Base-by-base conservation (phyloP, 2,113 vertebrate genomes). In the Glaucomys volans region DNA sequence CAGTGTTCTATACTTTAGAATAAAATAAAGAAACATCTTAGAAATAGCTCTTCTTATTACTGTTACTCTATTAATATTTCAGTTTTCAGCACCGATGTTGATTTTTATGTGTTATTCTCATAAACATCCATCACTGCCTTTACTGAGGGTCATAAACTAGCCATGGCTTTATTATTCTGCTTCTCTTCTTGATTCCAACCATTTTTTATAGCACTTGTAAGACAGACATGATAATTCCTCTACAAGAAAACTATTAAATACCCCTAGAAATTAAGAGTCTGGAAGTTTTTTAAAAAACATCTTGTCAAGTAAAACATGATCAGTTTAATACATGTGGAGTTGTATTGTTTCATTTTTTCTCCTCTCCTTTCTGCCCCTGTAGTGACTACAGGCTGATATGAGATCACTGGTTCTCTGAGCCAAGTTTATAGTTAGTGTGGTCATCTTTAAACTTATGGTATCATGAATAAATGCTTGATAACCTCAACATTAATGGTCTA, bases 381-480 rank as follows among this genome's bases (percentile, higher is more conserved):
- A 95, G 84, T 88, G 72, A 64, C 87, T 84, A 97, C 17, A 96
- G 89, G 37, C 72, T 95, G 91, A 96, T 95, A 87, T 72, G 64
- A 97, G 79, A 96, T 97, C 96, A 97, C 79, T 86, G 37, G 20
- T 95, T 35, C 67, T 83, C 66, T 85, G 88, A 95, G 89, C 87
- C 95, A 96, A 94, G 95, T 97, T 94, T 97, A 97, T 94, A 97
- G 47, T 95, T 96, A 96, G 77, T 83, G 30, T 88, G 81, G 67
- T 42, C 74, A 95, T 91, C 83, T 97, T 90, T 97, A 95, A 95
- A 97, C 75, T 95, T 88, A 90, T 84, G 64, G 87, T 95, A 89
- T 95, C 92, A 95, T 97, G 90, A 96, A 81, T 90, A 90, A 87
- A 96, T 93, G 83, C 62, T 94, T 86, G 69, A 54, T 95, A 85